These are phyloP conservation scores for Cantharis lateralis DNA, from an alignment of 2,888 invertebrate genomes.

Conservation along the genomic window DNA sequence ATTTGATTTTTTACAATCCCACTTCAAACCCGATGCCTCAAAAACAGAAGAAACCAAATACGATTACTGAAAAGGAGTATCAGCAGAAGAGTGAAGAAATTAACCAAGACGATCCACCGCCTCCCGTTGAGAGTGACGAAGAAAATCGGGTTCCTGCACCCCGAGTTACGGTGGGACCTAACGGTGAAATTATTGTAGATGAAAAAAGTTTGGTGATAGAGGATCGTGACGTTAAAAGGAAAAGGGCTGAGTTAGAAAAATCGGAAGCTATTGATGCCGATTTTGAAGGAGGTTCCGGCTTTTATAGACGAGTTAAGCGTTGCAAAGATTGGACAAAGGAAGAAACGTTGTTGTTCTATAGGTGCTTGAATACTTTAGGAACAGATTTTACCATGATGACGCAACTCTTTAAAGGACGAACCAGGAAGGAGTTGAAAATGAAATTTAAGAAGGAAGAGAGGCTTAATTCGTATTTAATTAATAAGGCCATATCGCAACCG, in stretches of 20 bases:
- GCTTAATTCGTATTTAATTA: constrained; percentile 71
- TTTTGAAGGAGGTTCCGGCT: constrained; percentile 60
- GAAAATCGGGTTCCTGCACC: constrained; percentile 66
- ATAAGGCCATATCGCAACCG: constrained; percentile 74
- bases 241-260: constrained; percentile 67
- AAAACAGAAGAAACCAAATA: constrained; percentile 1
- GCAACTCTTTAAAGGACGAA: constrained; percentile 76
- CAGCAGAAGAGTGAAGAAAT: not conserved
- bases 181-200: constrained; percentile 84
- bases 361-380: constrained; percentile 85
- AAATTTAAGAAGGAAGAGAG: constrained; percentile 94
- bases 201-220: constrained; percentile 83
- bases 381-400: constrained; percentile 93
- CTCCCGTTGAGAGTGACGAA: constrained; percentile 22
- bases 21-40: constrained; percentile 69
- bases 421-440: constrained; percentile 80
- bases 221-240: constrained; percentile 67
- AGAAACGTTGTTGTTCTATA: constrained; percentile 90
- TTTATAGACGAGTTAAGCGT: constrained; percentile 69
- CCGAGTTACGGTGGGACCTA: constrained; percentile 83
- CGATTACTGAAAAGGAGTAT: not conserved
- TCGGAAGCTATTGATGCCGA: constrained; percentile 70
- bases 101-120: not conserved
- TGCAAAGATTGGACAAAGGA: constrained; percentile 75
- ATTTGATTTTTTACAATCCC: constrained; percentile 91